Base-by-base conservation (phyloP, 1,140 invertebrate species). In the Cotesia typhae region DNA sequence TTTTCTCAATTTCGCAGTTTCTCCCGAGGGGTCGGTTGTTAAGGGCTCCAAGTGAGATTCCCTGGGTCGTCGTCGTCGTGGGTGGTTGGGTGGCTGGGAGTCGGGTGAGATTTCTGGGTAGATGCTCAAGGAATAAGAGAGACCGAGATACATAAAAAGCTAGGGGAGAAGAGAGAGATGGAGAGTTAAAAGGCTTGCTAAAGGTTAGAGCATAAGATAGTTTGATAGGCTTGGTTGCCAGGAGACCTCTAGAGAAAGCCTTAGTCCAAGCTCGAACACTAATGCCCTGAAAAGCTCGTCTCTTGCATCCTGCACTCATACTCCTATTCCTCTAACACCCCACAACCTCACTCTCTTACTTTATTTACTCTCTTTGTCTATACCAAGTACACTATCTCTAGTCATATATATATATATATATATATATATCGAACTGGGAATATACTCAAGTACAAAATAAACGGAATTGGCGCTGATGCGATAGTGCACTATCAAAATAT, bases 211-310 rank as follows among this genome's bases (percentile, higher is more conserved):
- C 79, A 79, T 84, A 87, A 85, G 84, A 85, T 85, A 86, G 84
- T 85, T 86, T 86, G 85, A 87, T 86, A 85, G 84, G 84, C 83
- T 85, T 85, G 81, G 83, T 86, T 87, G 83, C 84, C 84, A 82
- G 81, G 83, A 82, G 80, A 85, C 83, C 80, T 79, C 75, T 75
- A 37, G 36, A 41, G 64, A 80, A 84, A 78, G 81, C 82, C 77
- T 83, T 82, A 69, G 79, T 59, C 72, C 67, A 41, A 47, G 70
- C 52, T 76, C 38, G 63, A 20, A 68, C 61, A 68, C 77, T 83
- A 83, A 84, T 83, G 76, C 81, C 80, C 73, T 78, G 81, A 81
- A 84, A 83, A 80, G 80, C 70, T 71, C 51, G 10, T 59, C 53
- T 55, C 53, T 55, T 64, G 53, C 47, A 68, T 64, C 72, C 12